Evolutionary conservation across 53 echinoderm and acorn worm genomes (phyloP), one percentile per base, ranked within the genome.

Genomic region (Holothuria leucospilota): DNA sequence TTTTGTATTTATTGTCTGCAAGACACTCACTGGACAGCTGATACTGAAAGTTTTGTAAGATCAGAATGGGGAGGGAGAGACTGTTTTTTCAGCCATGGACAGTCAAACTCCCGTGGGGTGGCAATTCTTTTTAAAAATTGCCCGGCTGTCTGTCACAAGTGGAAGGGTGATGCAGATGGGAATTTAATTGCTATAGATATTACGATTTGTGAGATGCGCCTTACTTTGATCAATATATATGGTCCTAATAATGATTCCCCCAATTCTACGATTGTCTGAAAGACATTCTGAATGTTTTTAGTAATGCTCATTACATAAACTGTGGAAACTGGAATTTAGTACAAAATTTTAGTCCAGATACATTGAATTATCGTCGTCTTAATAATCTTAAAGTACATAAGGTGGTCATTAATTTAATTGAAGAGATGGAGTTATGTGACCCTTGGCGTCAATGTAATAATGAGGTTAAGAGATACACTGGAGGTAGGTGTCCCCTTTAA

Each of bases 291-390:
- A 58, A 85, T 24, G 52, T 85, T n/a, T n/a, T 71, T 29, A 56
- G 38, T 26, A 71, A 52, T 29, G 58, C 85, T 42, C 85, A 85
- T 56, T 28, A 29, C 28, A 85, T 85, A 26, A 30, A 71, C 11
- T 52, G 30, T 52, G 71, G 85, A 12, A 72, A 85, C 53, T 85
- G 71, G 85, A 85, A 85, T 24, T 52, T 71, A 49, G 72, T 59
- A 23, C 56, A 29, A 34, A 27, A 85, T 38, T 38, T 39, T 40
- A 24, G 41, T 56, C 28, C 25, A n/a, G 72, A 71, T 14, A 52
- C 34, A 23, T 28, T 15, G 46, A 85, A 71, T 71, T 85, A 64
- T 66, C 16, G 69, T 26, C 26, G 28, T 30, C 8, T 24, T 41
- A 85, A 85, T 13, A 85, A 85, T 23, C 56, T 72, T 11, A 69